Evolutionary conservation across 1,140 invertebrate species (phyloP).

Genomic region (Neodiprion lecontei): DNA sequence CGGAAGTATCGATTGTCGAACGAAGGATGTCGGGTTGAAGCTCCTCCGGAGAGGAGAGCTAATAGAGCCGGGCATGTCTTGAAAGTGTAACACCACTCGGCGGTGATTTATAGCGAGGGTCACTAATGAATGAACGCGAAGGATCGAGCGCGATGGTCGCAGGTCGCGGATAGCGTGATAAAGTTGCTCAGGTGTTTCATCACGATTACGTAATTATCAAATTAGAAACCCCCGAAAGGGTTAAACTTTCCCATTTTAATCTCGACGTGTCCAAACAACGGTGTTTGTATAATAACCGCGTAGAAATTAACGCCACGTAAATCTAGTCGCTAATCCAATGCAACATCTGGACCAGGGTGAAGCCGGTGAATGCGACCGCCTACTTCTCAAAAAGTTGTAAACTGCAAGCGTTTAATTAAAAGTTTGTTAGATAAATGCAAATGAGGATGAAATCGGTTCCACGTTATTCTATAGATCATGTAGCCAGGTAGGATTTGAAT

Average conservation of each 20-base stretch:
- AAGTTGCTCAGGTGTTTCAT: no score
- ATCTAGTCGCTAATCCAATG: not conserved
- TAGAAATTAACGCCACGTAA: not conserved
- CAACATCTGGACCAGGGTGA: not conserved
- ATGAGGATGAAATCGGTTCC: not conserved
- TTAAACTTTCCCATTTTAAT: no score
- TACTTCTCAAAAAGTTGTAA: not conserved
- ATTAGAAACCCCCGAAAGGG: no score
- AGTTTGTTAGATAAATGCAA: constrained; percentile 8
- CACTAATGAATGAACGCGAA: no score
- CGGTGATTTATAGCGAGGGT: no score
- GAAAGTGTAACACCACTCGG: no score
- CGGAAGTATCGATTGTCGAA: not conserved
- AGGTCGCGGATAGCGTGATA: no score
- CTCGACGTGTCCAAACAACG: no score
- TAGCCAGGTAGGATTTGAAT: no score
- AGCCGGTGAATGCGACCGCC: not conserved
- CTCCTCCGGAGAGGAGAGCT: not conserved
- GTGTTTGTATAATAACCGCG: no score
- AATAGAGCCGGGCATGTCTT: not conserved
- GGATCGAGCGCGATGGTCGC: no score
- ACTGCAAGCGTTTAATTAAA: constrained; percentile 1
- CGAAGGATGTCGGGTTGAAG: not conserved
- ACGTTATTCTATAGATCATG: not conserved
- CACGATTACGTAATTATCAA: no score